Evolutionary conservation across 2,888 invertebrate genomes (phyloP), one percentile per base, ranked within the genome.

Genomic region (Campoplex nolae): DNA sequence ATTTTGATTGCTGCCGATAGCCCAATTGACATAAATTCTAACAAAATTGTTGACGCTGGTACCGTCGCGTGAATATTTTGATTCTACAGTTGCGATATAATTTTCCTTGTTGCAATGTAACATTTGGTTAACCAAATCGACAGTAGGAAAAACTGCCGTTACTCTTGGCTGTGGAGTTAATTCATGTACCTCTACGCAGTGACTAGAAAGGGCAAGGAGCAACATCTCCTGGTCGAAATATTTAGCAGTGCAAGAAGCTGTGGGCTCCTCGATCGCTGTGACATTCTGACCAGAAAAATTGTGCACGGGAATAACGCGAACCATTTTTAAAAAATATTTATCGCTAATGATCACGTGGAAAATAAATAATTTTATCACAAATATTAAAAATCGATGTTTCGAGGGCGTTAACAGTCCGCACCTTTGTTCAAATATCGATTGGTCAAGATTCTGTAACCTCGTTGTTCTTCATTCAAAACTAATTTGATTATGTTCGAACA

Each of bases 11-110:
- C 94, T 95, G 93, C 94, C 95, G 70, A 91, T 89, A 7, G 97
- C 96, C 96, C 97, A 97, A 92, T 97, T 97, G 3, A 97, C 96
- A 92, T 97, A 97, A 38, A 97, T 96, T 83, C 97, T 95, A n/a
- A 96, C 96, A 89, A 96, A 97, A 93, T 94, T 95, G 88, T 91
- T 93, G 32, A 89, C 90, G 48, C 88, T 88, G 1, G 88, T 83
- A 8, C 90, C 91, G 56, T 94, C 94, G 56, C 94, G 90, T 28
- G 92, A 90, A 45, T 93, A 94, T 92, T 96, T 96, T 38, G 95
- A 95, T 93, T 97, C 97, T 85, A 97, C 90, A 0, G 97, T 96
- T 0, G 96, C 96, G 6, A 97, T 95, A 93, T 96, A 97, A 91
- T 97, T 96, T 95, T 97, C 97, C 91, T 96, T 95, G 79, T 95